phyloP scores from a whole-genome alignment of 2,888 invertebrate species.

The Xanthorhoe designata region DNA sequence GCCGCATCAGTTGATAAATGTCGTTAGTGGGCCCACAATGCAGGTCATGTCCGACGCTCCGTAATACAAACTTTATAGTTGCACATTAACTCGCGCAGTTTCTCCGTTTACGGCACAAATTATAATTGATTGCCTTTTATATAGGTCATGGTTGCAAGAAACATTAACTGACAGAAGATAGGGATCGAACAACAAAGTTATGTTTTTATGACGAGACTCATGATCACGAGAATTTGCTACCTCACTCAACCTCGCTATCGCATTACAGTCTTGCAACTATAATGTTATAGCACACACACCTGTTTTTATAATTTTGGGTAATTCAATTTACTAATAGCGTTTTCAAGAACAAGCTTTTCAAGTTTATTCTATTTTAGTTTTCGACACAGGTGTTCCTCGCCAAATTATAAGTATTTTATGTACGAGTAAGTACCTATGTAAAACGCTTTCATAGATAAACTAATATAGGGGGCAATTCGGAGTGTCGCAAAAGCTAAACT shows the following conservation, averaged over 20 bases:
- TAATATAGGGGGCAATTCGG: no score
- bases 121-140: constrained; percentile 69
- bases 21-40: constrained; percentile 46
- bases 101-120: constrained; percentile 67
- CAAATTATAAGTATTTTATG: not conserved
- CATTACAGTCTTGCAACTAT: constrained; percentile 12
- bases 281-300: constrained; percentile 4
- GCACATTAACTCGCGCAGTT: constrained; percentile 64
- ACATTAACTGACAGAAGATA: constrained; percentile 60
- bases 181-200: constrained; percentile 61
- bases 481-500: no score
- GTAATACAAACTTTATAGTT: constrained; percentile 56
- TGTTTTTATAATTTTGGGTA: constrained; percentile 12
- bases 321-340: constrained; percentile 6
- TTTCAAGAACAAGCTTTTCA: constrained; percentile 17
- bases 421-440: no score
- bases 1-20: constrained; percentile 72
- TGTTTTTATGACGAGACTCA: constrained; percentile 46
- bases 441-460: not conserved
- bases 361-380: constrained; percentile 9
- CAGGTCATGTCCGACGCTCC: constrained; percentile 37
- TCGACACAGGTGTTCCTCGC: constrained; percentile 19
- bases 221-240: constrained; percentile 41
- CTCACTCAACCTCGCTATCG: constrained; percentile 40
- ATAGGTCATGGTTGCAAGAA: constrained; percentile 67